A percentile compares a stretch with the other conserved stretches of the same genome.
phyloP scores from a whole-genome alignment of 2,113 vertebrate species.

The Lasiurus borealis region DNA sequence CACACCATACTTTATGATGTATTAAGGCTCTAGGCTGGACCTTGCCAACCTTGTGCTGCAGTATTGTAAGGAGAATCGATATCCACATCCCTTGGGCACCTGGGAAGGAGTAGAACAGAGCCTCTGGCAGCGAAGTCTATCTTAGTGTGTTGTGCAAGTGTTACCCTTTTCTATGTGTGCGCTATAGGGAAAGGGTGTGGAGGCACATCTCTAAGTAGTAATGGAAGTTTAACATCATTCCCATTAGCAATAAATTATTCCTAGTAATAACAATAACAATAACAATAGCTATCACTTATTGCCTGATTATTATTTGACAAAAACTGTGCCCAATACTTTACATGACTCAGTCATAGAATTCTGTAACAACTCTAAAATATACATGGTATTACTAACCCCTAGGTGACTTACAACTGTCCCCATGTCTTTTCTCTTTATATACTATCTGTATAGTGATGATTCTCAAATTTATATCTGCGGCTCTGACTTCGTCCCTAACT shows the following conservation, averaged over 20 bases:
- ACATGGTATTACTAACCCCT: neutral
- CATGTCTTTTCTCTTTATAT: neutral
- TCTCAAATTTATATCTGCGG: neutral
- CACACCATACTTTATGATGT: neutral
- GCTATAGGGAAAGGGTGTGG: neutral
- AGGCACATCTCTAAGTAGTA: neutral
- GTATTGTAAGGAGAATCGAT: neutral
- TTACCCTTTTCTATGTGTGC: neutral
- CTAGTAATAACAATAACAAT: conserved; percentile 1
- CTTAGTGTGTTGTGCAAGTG: neutral
- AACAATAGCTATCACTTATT: neutral
- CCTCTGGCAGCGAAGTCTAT: neutral
- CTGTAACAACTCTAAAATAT: neutral
- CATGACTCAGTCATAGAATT: neutral
- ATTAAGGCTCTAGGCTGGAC: neutral
- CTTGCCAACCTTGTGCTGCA: neutral
- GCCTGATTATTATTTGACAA: neutral
- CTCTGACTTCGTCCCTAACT: neutral
- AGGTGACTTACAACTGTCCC: neutral
- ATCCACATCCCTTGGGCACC: neutral
- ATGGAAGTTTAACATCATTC: neutral
- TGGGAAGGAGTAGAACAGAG: neutral
- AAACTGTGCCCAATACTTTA: neutral
- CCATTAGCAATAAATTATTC: neutral
- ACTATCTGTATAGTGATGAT: neutral